Conservation (phyloP, 2,797 vertebrate genomes). For the Alexandromys oeconomus region DNA sequence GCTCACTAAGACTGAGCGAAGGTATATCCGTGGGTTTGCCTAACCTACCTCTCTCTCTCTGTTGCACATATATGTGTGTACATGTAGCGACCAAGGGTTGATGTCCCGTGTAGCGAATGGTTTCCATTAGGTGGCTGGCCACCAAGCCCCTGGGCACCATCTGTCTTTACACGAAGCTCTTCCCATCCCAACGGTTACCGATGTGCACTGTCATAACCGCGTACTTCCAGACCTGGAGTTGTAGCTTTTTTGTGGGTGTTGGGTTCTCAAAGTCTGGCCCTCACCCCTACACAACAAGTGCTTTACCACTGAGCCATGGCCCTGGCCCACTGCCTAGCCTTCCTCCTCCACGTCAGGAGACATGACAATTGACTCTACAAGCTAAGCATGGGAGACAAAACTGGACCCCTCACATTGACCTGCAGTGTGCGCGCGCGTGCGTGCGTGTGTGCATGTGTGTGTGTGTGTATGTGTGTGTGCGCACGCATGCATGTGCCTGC, state of each 20-base stretch:
- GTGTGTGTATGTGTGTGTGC: neutral
- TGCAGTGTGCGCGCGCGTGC: neutral
- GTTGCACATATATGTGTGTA: neutral
- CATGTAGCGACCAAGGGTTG: neutral
- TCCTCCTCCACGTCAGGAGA: neutral
- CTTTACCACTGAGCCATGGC: neutral
- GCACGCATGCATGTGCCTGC: neutral
- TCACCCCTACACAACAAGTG: no score
- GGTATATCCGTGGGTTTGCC: neutral
- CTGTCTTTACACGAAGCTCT: neutral
- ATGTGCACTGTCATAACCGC: neutral
- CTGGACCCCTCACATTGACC: neutral
- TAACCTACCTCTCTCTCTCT: neutral
- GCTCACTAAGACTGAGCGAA: neutral
- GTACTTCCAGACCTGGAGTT: neutral
- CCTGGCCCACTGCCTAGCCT: neutral
- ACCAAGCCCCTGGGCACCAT: neutral
- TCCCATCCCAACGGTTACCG: neutral
- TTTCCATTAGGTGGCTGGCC: neutral
- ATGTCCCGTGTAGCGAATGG: neutral
- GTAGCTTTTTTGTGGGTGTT: neutral
- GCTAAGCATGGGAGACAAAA: neutral
- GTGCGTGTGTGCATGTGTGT: no score
- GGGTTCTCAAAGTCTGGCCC: neutral
- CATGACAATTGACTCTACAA: neutral